Base-by-base conservation (phyloP, 2,797 vertebrate species). In the Enteromius thamalakanensis region DNA sequence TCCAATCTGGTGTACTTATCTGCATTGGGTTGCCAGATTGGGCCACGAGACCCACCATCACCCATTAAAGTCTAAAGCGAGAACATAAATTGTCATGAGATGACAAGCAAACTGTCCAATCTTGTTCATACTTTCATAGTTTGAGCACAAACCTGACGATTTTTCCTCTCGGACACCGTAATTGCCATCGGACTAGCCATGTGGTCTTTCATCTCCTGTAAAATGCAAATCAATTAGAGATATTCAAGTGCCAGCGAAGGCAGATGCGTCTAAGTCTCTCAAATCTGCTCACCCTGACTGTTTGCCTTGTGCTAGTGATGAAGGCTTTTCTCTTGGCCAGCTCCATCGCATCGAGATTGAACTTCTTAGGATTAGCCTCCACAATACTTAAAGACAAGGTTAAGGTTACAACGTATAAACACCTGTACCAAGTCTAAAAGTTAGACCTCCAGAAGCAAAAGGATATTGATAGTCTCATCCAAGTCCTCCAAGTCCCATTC, bases 391-490 rank as follows among this genome's bases (percentile, higher is more conserved):
- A 86, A 83, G n/a, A 47, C 19, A 62, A n/a, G 68, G 83, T 91
- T 89, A 91, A 90, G 86, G 86, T 58, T 26, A 75, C 23, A 64
- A 62, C 8, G 53, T 4, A 17, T 6, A 65, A 21, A 21, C 29
- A 7, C 3, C 29, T 19, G 29, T 53, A n/a, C 19, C 49, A 23
- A 47, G 60, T 65, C 42, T 10, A 58, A 26, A 32, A 60, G 45
- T 12, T 14, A 17, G 45, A 47, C 21, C 11, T 11, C 12, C 15
- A 76, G 19, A 12, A 69, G 67, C 55, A 67, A 88, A 96, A 99
- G 96, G 98, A 99, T 99, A 99, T 97, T 98, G 91, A 99, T 98
- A 1, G 98, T 99, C 91, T 99, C 98, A 17, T 99, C 98, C 1
- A 99, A 93, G 92, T 99, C 98, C 85, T 99, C 98, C 77, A 99